phyloP scores from a whole-genome alignment of 2,888 invertebrate genomes.

The Pseudoips prasinana region DNA sequence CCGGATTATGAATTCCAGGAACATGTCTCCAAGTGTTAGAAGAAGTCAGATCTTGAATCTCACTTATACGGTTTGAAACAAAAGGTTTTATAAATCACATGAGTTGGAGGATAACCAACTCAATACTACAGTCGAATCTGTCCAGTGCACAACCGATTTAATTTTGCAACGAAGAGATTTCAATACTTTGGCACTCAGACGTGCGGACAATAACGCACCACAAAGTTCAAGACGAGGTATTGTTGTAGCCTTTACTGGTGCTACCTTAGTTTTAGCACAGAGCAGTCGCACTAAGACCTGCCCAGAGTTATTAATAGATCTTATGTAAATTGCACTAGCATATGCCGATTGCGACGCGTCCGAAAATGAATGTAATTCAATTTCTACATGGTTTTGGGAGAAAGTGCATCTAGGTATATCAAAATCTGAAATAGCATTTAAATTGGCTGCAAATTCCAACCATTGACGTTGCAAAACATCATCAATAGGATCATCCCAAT shows the following conservation, averaged over 20 bases:
- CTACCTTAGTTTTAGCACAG: background rate
- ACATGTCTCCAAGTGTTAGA: background rate
- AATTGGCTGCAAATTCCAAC: too few relatives aligned
- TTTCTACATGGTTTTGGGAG: too few relatives aligned
- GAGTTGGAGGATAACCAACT: background rate
- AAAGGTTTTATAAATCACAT: background rate
- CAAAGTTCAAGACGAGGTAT: conserved; percentile 1
- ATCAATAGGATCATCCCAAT: too few relatives aligned
- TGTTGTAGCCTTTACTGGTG: background rate
- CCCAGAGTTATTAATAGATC: too few relatives aligned
- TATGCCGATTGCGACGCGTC: too few relatives aligned
- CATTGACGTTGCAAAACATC: too few relatives aligned
- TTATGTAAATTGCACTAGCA: too few relatives aligned
- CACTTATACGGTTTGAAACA: background rate
- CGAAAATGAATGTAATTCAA: too few relatives aligned
- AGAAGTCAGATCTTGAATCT: background rate
- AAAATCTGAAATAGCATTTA: too few relatives aligned
- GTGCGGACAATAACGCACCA: too few relatives aligned
- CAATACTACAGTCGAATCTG: background rate
- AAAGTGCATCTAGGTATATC: too few relatives aligned
- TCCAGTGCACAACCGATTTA: background rate
- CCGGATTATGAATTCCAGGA: background rate
- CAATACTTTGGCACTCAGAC: background rate
- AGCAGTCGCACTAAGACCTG: background rate
- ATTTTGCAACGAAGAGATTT: background rate